These are phyloP conservation scores for Ormyrus thymus DNA, from an alignment of 2,888 invertebrate species.

Conservation along the genomic window DNA sequence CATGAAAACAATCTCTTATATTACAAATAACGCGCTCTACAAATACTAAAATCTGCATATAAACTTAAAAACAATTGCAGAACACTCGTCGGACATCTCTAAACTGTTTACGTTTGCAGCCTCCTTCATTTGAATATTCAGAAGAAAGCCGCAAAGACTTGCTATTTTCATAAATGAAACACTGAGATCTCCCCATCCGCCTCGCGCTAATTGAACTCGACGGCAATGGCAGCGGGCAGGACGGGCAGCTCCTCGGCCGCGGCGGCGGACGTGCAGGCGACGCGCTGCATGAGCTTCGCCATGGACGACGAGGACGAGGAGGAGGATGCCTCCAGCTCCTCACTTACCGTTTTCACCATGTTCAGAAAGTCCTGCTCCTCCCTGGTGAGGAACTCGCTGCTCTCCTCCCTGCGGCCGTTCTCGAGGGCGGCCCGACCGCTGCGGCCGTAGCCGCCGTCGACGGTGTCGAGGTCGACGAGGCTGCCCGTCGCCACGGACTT, in stretches of 20 bases:
- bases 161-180: not conserved
- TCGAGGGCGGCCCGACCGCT: not conserved
- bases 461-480: not conserved
- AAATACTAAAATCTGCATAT: too few species aligned
- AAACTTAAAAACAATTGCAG: too few species aligned
- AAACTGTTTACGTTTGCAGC: too few species aligned
- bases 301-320: not conserved
- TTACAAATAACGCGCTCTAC: too few species aligned
- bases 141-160: too few species aligned
- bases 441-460: too few species aligned
- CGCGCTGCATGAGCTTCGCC: not conserved
- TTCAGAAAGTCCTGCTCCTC: constrained; percentile 40
- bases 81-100: too few species aligned
- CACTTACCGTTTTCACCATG: constrained; percentile 52
- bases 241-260: constrained; percentile 33
- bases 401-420: not conserved
- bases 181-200: not conserved
- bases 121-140: too few species aligned
- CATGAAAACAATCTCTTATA: too few species aligned
- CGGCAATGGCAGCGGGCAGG: constrained; percentile 43
- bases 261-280: constrained; percentile 23
- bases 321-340: constrained; percentile 4
- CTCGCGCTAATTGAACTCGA: constrained; percentile 40
- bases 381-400: not conserved
- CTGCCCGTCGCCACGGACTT: constrained; percentile 40